Evolutionary conservation across 2,888 invertebrate species (phyloP), one percentile per base, ranked within the genome.

Genomic region (Rhamnusium bicolor): DNA sequence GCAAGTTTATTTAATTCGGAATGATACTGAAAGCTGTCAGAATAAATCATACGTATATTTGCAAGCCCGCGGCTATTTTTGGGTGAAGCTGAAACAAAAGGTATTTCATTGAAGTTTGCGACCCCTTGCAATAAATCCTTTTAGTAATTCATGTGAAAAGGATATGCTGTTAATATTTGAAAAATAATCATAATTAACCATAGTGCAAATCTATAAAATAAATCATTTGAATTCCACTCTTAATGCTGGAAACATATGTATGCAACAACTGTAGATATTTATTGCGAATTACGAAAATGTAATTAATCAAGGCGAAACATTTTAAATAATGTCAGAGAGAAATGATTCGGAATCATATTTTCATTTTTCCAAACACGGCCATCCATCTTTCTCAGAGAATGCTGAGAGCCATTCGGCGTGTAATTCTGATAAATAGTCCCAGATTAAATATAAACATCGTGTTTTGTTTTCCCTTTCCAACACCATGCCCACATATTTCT

Each of bases 241-340:
- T 71, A 67, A 61, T 47, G 40, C 46, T 18, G 40, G 56, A 54
- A 74, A 73, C 78, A 75, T 69, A 74, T 75, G 76, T 70, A 78
- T 62, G 73, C 71, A 73, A 65, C 67, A 76, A 77, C 71, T 69
- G 29, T 54, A 67, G 72, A 75, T 81, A 79, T 82, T 81, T 79
- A 79, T 79, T 77, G 75, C 66, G 75, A 74, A 81, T 81, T 80
- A 80, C 70, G 73, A 40, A 71, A 71, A 62, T 27, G 78, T 73
- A 77, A 82, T 82, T 81, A 81, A 82, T 82, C 82, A 82, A 60
- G 63, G 27, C 19, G 54, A 61, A 81, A 82, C 82, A 81, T 84
- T 86, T 86, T 84, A 85, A 86, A 86, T 84, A 84, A 81, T 84
- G 84, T 85, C 83, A 82, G 84, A 82, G 84, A 80, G 82, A 83